Conservation (phyloP, 2,113 vertebrate genomes). For the Leptocoma aspasia region DNA sequence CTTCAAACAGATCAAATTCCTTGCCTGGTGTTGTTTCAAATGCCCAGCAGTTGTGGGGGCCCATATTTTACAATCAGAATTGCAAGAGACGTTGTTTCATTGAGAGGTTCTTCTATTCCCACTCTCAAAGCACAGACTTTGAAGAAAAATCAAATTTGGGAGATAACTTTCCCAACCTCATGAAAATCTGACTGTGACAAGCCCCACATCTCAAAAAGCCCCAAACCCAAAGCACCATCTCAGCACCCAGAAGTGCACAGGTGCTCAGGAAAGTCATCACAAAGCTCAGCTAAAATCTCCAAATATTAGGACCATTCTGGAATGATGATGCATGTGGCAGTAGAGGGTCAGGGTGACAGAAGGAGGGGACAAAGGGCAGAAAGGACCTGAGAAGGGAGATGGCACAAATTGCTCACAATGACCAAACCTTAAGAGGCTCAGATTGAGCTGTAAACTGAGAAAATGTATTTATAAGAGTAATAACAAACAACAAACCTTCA, state of each 20-base stretch:
- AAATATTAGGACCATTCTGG: neutral
- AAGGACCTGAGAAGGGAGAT: neutral
- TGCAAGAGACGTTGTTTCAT: neutral
- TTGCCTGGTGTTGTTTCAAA: neutral
- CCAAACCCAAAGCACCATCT: neutral
- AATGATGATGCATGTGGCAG: fast-evolving
- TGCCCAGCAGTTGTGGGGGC: neutral
- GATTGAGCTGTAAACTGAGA: neutral
- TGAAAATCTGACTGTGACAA: neutral
- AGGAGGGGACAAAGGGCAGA: neutral
- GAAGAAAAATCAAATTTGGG: neutral
- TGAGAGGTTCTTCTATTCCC: neutral
- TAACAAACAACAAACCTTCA: neutral
- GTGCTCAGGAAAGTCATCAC: neutral
- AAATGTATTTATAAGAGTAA: neutral
- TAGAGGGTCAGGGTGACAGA: neutral
- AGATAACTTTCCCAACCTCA: neutral
- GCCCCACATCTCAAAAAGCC: neutral
- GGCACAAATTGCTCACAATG: neutral
- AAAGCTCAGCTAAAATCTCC: neutral
- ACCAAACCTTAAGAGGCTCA: neutral
- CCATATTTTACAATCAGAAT: neutral
- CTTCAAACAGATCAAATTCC: neutral
- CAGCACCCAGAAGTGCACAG: fast-evolving
- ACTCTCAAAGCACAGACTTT: neutral